phyloP scores from a whole-genome alignment of 2,113 vertebrate species.

The Todiramphus saurophagus region DNA sequence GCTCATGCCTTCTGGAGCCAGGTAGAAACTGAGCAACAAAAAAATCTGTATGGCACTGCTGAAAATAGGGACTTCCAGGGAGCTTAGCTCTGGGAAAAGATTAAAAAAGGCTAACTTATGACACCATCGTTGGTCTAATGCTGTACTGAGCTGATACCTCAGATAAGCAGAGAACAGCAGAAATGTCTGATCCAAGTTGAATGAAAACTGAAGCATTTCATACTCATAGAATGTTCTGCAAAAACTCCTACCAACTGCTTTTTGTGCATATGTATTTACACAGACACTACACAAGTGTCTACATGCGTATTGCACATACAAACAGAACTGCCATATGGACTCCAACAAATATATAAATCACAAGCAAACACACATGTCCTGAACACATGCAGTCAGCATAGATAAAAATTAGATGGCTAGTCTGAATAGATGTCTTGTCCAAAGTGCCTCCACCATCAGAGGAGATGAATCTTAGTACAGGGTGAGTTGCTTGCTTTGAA shows the following conservation, averaged over 20 bases:
- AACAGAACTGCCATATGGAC: not conserved
- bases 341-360: not conserved
- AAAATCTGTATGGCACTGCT: fast-evolving
- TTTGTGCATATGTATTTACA: not conserved
- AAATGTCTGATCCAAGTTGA: not conserved
- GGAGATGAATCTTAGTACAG: not conserved
- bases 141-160: not conserved
- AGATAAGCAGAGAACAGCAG: not conserved
- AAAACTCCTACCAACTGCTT: not conserved
- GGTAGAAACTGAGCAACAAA: not conserved
- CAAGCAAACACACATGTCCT: not conserved
- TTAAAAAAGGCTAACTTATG: not conserved
- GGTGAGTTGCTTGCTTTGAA: not conserved
- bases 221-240: not conserved
- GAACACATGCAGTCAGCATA: not conserved
- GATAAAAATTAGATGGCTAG: not conserved
- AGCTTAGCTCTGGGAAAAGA: not conserved
- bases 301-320: not conserved
- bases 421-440: not conserved
- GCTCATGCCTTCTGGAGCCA: not conserved
- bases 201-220: not conserved
- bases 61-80: not conserved
- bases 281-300: not conserved
- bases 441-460: not conserved
- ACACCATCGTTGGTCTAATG: not conserved